A percentile compares a stretch with the other conserved stretches of the same genome.
phyloP scores from a whole-genome alignment of 2,797 vertebrate genomes.

The Paguma larvata region DNA sequence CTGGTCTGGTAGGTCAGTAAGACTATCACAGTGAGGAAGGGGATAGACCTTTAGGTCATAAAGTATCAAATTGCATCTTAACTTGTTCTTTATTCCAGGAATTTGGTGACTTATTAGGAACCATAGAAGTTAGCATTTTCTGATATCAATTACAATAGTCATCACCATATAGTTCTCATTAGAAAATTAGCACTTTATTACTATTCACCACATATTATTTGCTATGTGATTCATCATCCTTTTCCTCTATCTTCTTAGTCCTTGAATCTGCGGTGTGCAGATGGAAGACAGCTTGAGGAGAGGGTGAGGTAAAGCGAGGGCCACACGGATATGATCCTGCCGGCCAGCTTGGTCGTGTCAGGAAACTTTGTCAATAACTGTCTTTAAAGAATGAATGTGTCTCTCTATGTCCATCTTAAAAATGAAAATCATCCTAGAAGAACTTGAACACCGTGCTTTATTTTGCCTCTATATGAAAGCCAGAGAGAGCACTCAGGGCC shows the following conservation, averaged over 20 bases:
- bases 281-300: neutral
- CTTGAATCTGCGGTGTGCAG: no score
- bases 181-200: neutral
- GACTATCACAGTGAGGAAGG: neutral
- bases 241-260: neutral
- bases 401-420: neutral
- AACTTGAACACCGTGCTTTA: neutral
- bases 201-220: neutral
- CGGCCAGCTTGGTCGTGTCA: neutral
- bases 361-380: neutral
- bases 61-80: neutral
- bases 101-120: neutral
- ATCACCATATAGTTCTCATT: neutral
- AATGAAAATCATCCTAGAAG: neutral
- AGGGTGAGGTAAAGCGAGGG: neutral
- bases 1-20: neutral
- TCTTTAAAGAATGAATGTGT: neutral
- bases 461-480: conserved; percentile 11
- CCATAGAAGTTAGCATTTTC: neutral
- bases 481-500: neutral
- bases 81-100: neutral
- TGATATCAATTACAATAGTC: neutral
- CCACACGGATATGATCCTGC: accelerated
- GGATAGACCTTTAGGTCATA: neutral
- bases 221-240: neutral